Evolutionary conservation across 2,797 vertebrate species (phyloP), one percentile per base, ranked within the genome.

Genomic region (Megaceryle alcyon): DNA sequence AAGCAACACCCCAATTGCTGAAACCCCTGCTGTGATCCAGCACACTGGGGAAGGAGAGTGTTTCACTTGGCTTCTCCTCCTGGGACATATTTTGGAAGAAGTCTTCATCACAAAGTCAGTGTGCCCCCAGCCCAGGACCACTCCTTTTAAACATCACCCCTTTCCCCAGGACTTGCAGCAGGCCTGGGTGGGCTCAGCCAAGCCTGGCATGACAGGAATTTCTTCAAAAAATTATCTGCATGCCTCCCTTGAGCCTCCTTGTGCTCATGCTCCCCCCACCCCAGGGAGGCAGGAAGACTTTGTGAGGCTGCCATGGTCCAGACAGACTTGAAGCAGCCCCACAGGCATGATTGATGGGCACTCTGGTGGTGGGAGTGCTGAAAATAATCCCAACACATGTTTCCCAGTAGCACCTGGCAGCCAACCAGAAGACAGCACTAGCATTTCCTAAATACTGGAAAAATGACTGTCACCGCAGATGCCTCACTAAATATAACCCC

Each of bases 301-400:
- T 70, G 71, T 2, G 7, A 79, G 77, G 75, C 90, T 96, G 86
- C 87, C 2, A 0, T 80, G 85, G 87, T 86, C 88, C 86, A 87
- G 94, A 51, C 89, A 49, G 81, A 44, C 57, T 85, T 33, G 49
- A 73, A 93, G 71, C 88, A 76, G 82, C 87, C 95, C 77, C 92
- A 46, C 6, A 2, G 22, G 51, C 14, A 3, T 97, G 97, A 97
- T 97, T 98, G 97, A 98, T 96, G 90, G 96, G 69, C 68, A 37
- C 90, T 76, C 53, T 94, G 93, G 86, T 90, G 91, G 89, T 88
- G 94, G 95, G 95, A 97, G 86, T 6, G 21, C 97, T 66, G 39
- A 97, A 98, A 98, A 98, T 98, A 98, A 97, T 97, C 87, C 88
- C 93, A 97, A 95, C 97, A 98, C 98, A 97, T 97, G 97, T 97